These are phyloP conservation scores for Hiodon tergisus DNA, from an alignment of 2,113 vertebrate genomes.

Conservation along the genomic window DNA sequence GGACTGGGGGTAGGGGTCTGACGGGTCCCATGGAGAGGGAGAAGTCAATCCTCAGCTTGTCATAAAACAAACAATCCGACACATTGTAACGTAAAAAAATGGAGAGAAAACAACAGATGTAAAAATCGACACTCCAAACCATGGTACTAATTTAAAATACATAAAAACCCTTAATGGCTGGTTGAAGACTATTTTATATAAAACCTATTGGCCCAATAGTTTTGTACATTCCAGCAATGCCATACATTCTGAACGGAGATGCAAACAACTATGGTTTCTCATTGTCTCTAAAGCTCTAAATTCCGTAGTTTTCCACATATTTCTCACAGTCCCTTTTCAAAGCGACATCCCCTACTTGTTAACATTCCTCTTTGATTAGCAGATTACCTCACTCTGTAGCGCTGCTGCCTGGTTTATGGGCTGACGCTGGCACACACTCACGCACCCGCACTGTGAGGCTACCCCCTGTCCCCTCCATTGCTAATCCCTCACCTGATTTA, in stretches of 20 bases:
- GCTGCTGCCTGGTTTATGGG: not conserved
- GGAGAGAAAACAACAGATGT: no score
- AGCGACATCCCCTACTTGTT: not conserved
- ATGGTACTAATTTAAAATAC: no score
- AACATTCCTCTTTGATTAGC: slow-evolving; percentile 3
- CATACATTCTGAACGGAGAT: not conserved
- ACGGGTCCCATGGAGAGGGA: no score
- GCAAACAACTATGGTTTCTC: not conserved
- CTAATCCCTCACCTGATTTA: not conserved
- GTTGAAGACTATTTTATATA: no score
- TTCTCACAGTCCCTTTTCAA: not conserved
- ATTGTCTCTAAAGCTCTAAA: not conserved
- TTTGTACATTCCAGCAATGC: no score
- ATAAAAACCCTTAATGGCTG: no score
- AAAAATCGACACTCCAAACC: no score
- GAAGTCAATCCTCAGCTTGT: no score
- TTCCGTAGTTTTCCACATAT: not conserved
- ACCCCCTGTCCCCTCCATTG: not conserved
- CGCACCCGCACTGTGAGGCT: not conserved
- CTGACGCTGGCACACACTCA: not conserved
- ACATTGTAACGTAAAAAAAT: no score
- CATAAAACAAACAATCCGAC: no score
- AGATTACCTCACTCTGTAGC: not conserved
- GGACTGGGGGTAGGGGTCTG: no score
- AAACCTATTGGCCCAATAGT: no score